phyloP scores from a whole-genome alignment of 1,140 invertebrate species.

The Coenobita brevimanus region DNA sequence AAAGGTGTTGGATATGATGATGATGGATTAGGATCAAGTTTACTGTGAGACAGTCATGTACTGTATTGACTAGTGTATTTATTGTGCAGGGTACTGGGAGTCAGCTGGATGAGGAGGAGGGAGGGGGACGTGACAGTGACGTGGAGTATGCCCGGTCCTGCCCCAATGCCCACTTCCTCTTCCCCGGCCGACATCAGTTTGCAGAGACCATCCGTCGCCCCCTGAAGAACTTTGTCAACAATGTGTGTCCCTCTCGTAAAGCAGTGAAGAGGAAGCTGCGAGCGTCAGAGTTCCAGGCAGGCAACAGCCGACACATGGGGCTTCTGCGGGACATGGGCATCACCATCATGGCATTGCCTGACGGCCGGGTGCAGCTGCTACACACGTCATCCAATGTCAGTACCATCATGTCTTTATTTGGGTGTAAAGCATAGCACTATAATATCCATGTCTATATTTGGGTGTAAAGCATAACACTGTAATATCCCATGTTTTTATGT shows the following conservation, averaged over 20 bases:
- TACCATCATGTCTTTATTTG: background rate
- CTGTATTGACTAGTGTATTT: background rate
- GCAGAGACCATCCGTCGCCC: constrained; percentile 77
- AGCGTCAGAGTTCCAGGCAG: constrained; percentile 85
- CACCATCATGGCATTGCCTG: constrained; percentile 87
- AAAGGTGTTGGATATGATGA: too few relatives aligned
- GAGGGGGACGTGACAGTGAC: constrained; percentile 69
- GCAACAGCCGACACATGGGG: constrained; percentile 91
- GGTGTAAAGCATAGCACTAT: background rate
- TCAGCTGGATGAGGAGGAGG: background rate
- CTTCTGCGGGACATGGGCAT: constrained; percentile 96
- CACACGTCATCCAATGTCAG: constrained; percentile 78
- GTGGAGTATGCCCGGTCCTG: constrained; percentile 82
- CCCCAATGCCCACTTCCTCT: constrained; percentile 88
- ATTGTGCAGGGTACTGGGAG: constrained; percentile 28
- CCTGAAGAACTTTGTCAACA: constrained; percentile 86
- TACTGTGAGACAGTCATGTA: too few relatives aligned
- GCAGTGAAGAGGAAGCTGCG: constrained; percentile 78
- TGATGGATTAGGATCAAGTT: too few relatives aligned
- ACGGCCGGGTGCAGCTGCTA: constrained; percentile 92
- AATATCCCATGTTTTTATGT: background rate
- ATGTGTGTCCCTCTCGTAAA: constrained; percentile 81
- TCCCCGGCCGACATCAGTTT: constrained; percentile 80
- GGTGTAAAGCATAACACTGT: background rate
- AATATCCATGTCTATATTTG: too few relatives aligned